Evolutionary conservation across 2,113 vertebrate genomes (phyloP).

Genomic region (Antigone vipio): DNA sequence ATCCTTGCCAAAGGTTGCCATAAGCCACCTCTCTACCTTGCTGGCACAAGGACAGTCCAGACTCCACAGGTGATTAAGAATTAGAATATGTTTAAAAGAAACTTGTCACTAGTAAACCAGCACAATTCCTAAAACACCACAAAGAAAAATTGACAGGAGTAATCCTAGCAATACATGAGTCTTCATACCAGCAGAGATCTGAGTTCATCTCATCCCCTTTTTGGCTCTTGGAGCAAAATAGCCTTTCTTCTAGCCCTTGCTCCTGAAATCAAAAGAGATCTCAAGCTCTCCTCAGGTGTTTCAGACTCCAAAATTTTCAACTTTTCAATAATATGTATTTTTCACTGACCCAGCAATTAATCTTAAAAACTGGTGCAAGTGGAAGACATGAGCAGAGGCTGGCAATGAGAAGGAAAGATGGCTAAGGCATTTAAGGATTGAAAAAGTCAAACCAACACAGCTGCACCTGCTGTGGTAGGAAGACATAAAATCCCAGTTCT

Average conservation of each 20-base stretch:
- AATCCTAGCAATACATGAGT: neutral
- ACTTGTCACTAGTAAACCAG: neutral
- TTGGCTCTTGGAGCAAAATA: neutral
- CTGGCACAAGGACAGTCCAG: neutral
- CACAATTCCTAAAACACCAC: neutral
- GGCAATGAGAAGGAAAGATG: neutral
- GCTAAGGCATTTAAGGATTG: neutral
- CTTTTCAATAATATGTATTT: neutral
- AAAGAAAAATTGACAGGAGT: neutral
- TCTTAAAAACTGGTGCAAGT: neutral
- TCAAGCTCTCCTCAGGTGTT: neutral
- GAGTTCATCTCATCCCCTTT: neutral
- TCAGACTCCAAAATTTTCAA: neutral
- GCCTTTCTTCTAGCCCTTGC: neutral
- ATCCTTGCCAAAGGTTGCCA: neutral
- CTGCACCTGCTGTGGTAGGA: neutral
- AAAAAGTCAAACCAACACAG: neutral
- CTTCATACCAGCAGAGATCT: neutral
- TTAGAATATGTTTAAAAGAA: neutral
- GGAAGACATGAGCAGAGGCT: neutral
- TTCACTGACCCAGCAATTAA: neutral
- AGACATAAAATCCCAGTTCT: neutral
- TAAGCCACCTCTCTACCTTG: neutral
- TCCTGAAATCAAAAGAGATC: neutral
- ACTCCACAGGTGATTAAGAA: neutral